Evolutionary conservation across 2,113 vertebrate species (phyloP), one percentile per base, ranked within the genome.

Genomic region (Prinia subflava): DNA sequence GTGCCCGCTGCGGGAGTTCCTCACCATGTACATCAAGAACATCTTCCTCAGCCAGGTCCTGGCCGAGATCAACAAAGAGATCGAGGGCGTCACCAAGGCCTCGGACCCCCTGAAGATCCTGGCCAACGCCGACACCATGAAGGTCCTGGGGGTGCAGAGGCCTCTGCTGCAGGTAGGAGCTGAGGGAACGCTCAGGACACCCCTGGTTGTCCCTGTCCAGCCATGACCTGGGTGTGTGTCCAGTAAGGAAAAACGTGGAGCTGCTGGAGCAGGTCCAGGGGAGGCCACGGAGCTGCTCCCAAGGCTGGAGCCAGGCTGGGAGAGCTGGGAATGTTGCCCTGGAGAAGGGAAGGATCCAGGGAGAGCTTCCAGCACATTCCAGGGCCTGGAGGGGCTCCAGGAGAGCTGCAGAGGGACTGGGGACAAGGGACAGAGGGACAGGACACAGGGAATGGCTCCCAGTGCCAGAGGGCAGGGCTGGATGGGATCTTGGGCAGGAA

Each of bases 41-140:
- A 98, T 99, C 96, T 99, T 99, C 97, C 99, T 99, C 87, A 99
- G 95, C 93, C 99, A 99, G 94, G 99, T 99, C 83, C 98, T 99
- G 82, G 98, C 98, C 8, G 99, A 99, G 95, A 99, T 99, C 96
- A 99, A 99, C 97, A 99, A 99, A 69, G 99, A 99, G 94, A 99
- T 99, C 0, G 98, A 99, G 93, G 98, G 98, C 0, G 99, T 99
- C 94, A 99, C 99, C 7, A 99, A 99, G 81, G 97, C 98, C 0
- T 97, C 99, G 0, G 99, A 99, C 69, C 99, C 99, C 2, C 92
- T 99, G 91, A 99, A 99, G 75, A 98, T 99, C 81, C 74, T 99
- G 16, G 99, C 99, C 73, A 99, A 97, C 2, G 99, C 99, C 0
- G 99, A 99, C 65, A 99, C 99, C 94, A 99, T 99, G 99, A 99